phyloP scores from a whole-genome alignment of 2,888 invertebrate genomes.

The Scaptomyza caliginosa region DNA sequence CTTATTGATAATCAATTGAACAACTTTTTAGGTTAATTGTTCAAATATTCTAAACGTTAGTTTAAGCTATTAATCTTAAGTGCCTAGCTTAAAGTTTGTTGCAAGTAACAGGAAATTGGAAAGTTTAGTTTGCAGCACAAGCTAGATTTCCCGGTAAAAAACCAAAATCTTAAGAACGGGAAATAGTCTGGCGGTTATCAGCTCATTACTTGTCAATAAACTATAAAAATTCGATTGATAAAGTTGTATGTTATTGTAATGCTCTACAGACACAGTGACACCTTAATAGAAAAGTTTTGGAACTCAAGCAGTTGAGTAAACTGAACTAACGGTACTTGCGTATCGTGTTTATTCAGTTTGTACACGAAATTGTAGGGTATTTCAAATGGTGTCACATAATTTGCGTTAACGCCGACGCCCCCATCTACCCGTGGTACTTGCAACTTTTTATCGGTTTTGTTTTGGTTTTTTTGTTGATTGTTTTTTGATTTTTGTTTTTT shows the following conservation, averaged over 20 bases:
- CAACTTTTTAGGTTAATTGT: not conserved
- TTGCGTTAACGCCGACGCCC: not conserved
- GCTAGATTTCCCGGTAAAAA: conserved; percentile 27
- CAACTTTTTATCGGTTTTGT: conserved; percentile 46
- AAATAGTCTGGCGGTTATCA: conserved; percentile 34
- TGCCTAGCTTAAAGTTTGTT: not conserved
- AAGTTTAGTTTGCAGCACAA: not conserved
- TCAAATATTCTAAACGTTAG: not conserved
- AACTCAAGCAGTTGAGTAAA: conserved; percentile 40
- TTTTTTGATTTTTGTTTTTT: conserved; percentile 16
- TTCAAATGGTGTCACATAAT: conserved; percentile 17
- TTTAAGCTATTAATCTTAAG: not conserved
- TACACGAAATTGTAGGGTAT: conserved; percentile 7
- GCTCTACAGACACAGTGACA: not conserved
- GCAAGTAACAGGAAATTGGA: not conserved
- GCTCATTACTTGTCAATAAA: conserved; percentile 31
- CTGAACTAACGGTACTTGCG: not conserved
- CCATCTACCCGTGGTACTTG: conserved; percentile 17
- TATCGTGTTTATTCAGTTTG: conserved; percentile 33
- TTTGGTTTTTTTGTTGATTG: conserved; percentile 18
- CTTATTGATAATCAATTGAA: not conserved
- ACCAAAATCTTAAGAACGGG: conserved; percentile 30
- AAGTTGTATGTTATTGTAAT: not conserved
- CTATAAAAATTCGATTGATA: conserved; percentile 13
- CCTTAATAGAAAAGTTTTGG: not conserved